Evolutionary conservation across 2,797 vertebrate genomes (phyloP), one percentile per base, ranked within the genome.

Genomic region (Cetoscarus ocellatus): DNA sequence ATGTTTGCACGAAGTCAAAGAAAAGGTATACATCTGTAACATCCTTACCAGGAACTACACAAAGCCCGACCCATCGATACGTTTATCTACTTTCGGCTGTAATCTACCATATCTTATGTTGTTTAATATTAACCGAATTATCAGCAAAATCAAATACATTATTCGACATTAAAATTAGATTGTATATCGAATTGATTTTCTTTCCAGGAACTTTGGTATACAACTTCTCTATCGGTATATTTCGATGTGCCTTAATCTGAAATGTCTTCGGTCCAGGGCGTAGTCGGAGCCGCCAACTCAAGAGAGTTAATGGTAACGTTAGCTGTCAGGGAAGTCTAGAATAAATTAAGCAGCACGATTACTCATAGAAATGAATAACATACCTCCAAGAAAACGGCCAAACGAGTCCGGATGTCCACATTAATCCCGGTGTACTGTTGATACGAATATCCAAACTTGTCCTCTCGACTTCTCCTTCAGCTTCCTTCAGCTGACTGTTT

Each of bases 281-380:
- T 90, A 88, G 87, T 60, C 87, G 68, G 56, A 66, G 82, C 86
- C 86, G 59, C 80, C 53, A 76, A 89, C 77, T 88, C 75, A 5
- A 63, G 35, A 62, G 61, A 80, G 82, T 87, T 80, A 19, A 67
- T 58, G 56, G 67, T 64, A 64, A 67, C 18, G 75, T 59, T 88
- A 85, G 78, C 82, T 66, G 45, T 63, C 56, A 73, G 54, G 44
- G 59, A 73, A 79, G 69, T 68, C 44, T 49, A 47, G 36, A 61
- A 7, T 72, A 47, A 47, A 76, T 48, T 80, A n/a, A 18, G 38
- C 47, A 1, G 2, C 60, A 56, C 1, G 27, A 6, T 1, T 34
- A 0, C 58, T 44, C 17, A 0, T n/a, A 7, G 61, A n/a, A 39
- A 58, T 42, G 13, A 14, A 65, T 81, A 12, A 65, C 34, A 11